Conservation (phyloP, 2,888 invertebrate genomes). For the Reticulitermes lucifugus region DNA sequence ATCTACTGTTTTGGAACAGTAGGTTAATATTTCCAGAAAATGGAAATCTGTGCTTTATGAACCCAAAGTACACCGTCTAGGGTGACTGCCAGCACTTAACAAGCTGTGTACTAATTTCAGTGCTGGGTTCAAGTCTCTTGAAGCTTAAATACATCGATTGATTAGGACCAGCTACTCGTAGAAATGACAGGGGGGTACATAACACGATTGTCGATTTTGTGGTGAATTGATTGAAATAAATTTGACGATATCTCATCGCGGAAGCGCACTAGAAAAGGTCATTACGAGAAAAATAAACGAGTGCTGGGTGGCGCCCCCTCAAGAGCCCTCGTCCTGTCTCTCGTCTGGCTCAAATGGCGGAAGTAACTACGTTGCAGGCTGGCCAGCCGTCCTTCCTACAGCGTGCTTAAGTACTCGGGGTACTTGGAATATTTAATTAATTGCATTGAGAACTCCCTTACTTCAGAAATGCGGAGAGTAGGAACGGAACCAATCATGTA, state of each 20-base stretch:
- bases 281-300: slow-evolving; percentile 3
- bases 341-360: background rate
- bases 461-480: background rate
- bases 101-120: background rate
- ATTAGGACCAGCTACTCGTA: background rate
- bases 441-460: background rate
- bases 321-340: background rate
- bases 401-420: too few species aligned
- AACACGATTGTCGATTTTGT: slow-evolving; percentile 6
- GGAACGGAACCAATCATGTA: too few species aligned
- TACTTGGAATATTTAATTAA: background rate
- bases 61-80: too few species aligned
- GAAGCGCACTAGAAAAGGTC: too few species aligned
- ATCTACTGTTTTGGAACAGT: too few species aligned
- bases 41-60: too few species aligned
- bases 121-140: background rate
- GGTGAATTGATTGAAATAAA: background rate
- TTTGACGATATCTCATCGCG: background rate
- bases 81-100: too few species aligned
- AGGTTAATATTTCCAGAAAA: too few species aligned
- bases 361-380: background rate
- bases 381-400: background rate
- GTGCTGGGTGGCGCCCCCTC: background rate
- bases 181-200: background rate
- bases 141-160: background rate